These are phyloP conservation scores for Bergia sp. DNA, from an alignment of 92 coral and sea anemone species.

Conservation along the genomic window DNA sequence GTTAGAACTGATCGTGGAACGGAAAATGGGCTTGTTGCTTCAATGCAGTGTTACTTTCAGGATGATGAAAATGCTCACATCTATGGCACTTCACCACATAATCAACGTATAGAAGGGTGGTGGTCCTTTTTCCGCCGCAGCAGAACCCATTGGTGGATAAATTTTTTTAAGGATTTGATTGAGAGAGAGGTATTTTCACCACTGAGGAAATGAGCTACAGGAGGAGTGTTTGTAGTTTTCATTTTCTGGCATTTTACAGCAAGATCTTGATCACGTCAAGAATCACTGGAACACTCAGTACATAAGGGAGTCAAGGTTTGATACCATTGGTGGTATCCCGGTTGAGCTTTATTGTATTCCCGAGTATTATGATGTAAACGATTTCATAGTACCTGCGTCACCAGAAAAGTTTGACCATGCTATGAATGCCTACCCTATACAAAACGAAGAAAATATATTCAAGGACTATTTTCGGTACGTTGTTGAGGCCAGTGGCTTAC, in stretches of 20 bases:
- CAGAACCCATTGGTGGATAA: conserved; percentile 54
- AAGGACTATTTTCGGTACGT: conserved; percentile 51
- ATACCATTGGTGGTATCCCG: conserved; percentile 32
- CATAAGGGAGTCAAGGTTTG: conserved; percentile 31
- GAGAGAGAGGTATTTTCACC: conserved; percentile 25
- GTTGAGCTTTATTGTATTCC: conserved; percentile 35
- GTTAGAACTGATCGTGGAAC: conserved; percentile 21
- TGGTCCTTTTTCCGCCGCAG: conserved; percentile 52
- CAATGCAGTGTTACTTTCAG: conserved; percentile 26
- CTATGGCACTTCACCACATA: conserved; percentile 47
- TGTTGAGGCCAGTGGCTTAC: conserved; percentile 26
- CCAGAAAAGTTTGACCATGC: conserved; percentile 19
- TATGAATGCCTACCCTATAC: conserved; percentile 15
- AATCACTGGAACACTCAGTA: conserved; percentile 30
- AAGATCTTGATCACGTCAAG: conserved; percentile 21
- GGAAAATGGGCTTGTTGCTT: conserved; percentile 37
- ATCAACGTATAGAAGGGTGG: conserved; percentile 47
- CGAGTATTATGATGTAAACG: not conserved
- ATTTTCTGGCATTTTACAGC: conserved; percentile 13
- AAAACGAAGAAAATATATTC: conserved; percentile 8
- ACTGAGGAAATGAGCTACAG: conserved; percentile 43
- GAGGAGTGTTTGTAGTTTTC: conserved; percentile 35
- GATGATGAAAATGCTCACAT: conserved; percentile 40
- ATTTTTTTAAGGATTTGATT: conserved; percentile 46
- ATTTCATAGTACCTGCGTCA: conserved; percentile 28